phyloP scores from a whole-genome alignment of 1,140 invertebrate species.

The Temnothorax curvispinosus region DNA sequence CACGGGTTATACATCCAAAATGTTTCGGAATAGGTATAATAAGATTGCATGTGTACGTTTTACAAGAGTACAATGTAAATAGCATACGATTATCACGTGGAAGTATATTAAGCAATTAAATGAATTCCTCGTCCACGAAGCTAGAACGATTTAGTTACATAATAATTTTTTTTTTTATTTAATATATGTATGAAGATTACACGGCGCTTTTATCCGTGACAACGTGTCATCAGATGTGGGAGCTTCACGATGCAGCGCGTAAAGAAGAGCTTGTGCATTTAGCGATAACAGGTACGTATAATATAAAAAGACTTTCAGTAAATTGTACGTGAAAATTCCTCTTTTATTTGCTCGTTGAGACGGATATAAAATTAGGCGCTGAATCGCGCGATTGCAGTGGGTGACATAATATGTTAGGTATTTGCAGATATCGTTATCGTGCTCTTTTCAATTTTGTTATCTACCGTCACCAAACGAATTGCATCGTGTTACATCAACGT shows the following conservation, averaged over 20 bases:
- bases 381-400: conserved; percentile 9
- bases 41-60: neutral
- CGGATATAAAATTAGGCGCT: neutral
- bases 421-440: conserved; percentile 24
- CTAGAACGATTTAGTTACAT: conserved; percentile 11
- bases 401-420: neutral
- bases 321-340: neutral
- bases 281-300: conserved; percentile 87
- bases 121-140: neutral
- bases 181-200: conserved; percentile 86
- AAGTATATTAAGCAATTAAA: conserved; percentile 10
- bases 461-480: neutral
- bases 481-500: neutral
- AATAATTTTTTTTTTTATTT: neutral
- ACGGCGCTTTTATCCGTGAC: conserved; percentile 89
- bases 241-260: conserved; percentile 87
- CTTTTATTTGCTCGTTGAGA: neutral
- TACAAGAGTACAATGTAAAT: neutral
- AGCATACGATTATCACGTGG: neutral
- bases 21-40: neutral
- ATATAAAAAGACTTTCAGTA: neutral
- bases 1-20: neutral
- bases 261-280: conserved; percentile 89
- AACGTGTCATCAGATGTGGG: conserved; percentile 90
- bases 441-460: conserved; percentile 15